These are phyloP conservation scores for Apaloderma vittatum DNA, from an alignment of 2,113 vertebrate species.

Conservation along the genomic window DNA sequence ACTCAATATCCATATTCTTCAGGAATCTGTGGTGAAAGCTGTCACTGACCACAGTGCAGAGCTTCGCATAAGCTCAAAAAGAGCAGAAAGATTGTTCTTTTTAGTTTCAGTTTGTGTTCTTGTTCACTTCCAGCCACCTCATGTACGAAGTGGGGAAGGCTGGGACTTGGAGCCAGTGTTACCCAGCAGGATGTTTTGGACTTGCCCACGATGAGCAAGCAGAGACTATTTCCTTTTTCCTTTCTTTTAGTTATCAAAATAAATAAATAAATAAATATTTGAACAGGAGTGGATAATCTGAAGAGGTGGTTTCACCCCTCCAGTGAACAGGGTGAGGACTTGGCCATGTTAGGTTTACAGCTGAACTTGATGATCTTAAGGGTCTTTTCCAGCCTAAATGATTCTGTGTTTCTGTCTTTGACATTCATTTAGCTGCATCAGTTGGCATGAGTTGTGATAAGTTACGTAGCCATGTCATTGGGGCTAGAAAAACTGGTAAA, in stretches of 20 bases:
- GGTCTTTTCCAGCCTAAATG: neutral
- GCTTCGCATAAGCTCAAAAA: neutral
- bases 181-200: accelerated
- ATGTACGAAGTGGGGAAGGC: accelerated
- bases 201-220: neutral
- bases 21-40: neutral
- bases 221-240: neutral
- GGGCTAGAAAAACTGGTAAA: neutral
- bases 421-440: neutral
- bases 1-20: neutral
- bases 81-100: neutral
- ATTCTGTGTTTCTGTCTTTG: neutral
- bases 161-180: neutral
- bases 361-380: neutral
- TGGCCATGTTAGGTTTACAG: neutral
- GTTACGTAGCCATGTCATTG: neutral
- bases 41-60: neutral
- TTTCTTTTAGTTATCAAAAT: neutral
- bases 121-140: neutral
- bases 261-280: too few species aligned
- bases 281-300: neutral
- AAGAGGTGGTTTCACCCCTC: neutral
- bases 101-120: neutral
- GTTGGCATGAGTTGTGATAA: neutral
- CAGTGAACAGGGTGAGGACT: neutral